Evolutionary conservation across 2,797 vertebrate species (phyloP), one percentile per base, ranked within the genome.

Genomic region (Gila robusta): DNA sequence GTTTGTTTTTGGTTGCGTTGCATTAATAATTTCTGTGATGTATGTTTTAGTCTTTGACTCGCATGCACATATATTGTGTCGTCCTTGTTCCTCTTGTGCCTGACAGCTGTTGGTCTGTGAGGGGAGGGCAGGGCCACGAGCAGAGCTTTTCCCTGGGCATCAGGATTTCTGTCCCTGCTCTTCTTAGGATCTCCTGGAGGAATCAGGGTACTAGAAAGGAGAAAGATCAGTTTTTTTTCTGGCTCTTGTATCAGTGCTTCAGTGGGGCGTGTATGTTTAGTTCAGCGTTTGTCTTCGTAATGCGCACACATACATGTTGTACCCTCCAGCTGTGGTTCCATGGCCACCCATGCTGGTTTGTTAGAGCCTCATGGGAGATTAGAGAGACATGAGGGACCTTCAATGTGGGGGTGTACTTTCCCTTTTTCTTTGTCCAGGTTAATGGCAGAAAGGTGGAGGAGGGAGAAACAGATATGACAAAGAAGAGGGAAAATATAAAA

Each of bases 21-120:
- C 74, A 87, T 88, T 39, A 83, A 88, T 88, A 35, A 81, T 88
- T 85, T 77, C 79, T 85, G 39, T 56, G 37, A 84, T 84, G 81
- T 79, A 26, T 78, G 44, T 81, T 39, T 81, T 86, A 70, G 26
- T 32, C 62, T 66, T 66, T 32, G 28, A 66, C 28, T 32, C 21
- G 3, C 49, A 72, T 11, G 1, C 5, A 39, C 49, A 78, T 59
- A 84, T 28, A 80, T 39, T 62, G 39, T 64, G 26, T 21, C 67
- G 26, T 80, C 52, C 67, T 83, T 80, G 82, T 79, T 90, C 62
- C 71, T 76, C 44, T 83, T 1, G 6, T 2, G 54, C 64, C 28
- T 83, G 79, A 78, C 37, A 52, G 82, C 79, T 87, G 41, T 81
- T 74, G 17, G 59, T 44, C 59, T 73, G 16, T 78, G 67, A 79